Conservation (phyloP, 1,140 invertebrate species). For the Zeugodacus cucurbitae region DNA sequence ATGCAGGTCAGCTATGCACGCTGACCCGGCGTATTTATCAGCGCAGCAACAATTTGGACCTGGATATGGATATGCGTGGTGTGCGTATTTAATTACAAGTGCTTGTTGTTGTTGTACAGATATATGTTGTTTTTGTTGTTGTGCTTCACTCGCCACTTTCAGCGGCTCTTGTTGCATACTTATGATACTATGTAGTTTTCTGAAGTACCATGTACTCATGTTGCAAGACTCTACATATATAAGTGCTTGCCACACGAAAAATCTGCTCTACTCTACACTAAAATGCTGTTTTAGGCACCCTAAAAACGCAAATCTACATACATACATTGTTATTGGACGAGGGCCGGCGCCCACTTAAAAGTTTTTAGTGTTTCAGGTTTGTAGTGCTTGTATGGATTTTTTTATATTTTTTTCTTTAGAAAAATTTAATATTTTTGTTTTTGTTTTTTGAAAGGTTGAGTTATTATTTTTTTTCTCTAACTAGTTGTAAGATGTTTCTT, state of each 20-base stretch:
- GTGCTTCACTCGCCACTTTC: neutral
- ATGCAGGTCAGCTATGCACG: constrained; percentile 4
- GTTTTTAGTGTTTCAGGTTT: neutral
- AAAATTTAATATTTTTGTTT: neutral
- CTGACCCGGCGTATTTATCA: neutral
- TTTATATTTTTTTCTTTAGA: neutral
- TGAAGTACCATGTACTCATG: constrained; percentile 30
- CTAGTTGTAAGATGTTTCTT: neutral
- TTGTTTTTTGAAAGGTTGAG: neutral
- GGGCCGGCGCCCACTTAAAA: constrained; percentile 23
- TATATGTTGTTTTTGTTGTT: neutral
- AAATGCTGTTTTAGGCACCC: neutral
- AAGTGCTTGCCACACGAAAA: neutral
- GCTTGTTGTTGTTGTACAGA: neutral
- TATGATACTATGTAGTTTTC: constrained; percentile 9
- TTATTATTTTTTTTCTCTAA: neutral
- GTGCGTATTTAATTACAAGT: neutral
- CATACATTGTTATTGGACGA: neutral
- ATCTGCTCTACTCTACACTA: neutral
- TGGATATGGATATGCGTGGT: neutral
- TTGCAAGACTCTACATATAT: constrained; percentile 10
- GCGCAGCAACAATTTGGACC: neutral
- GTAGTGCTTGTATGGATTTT: neutral
- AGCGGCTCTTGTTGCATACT: neutral
- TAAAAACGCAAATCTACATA: too few species aligned